phyloP scores from a whole-genome alignment of 23 tunicate genomes.

The Aplidium turbinatum region DNA sequence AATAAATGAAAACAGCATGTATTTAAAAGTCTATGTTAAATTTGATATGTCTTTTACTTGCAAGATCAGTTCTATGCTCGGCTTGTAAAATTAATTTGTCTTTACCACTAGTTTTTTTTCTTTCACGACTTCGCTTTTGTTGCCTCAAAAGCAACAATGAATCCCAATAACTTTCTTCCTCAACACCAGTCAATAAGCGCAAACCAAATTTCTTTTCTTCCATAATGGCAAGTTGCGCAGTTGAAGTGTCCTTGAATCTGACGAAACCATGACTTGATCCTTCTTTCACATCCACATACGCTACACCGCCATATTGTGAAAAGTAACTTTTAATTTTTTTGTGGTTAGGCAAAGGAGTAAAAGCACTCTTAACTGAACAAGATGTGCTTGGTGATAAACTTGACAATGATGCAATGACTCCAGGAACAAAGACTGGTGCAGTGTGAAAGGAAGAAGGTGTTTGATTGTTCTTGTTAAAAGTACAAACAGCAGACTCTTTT shows the following conservation, averaged over 20 bases:
- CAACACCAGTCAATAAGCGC: constrained; percentile 63
- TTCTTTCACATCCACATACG: constrained; percentile 64
- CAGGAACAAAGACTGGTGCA: constrained; percentile 61
- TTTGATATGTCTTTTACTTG: constrained; percentile 66
- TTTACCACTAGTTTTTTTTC: constrained; percentile 59
- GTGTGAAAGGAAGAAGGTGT: no score
- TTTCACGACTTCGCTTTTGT: constrained; percentile 54
- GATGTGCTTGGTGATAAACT: neutral
- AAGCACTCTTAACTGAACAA: neutral
- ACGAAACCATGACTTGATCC: constrained; percentile 42
- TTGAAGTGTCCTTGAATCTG: constrained; percentile 47
- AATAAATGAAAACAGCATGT: no score
- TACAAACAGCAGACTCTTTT: neutral
- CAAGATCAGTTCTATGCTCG: constrained; percentile 25
- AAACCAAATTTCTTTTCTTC: constrained; percentile 62
- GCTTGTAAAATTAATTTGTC: constrained; percentile 52
- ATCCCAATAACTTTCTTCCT: constrained; percentile 87
- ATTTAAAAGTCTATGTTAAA: constrained; percentile 61
- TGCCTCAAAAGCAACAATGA: constrained; percentile 58
- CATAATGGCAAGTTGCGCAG: constrained; percentile 80
- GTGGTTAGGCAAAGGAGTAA: constrained; percentile 24
- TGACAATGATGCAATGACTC: constrained; percentile 53
- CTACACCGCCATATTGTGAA: constrained; percentile 48
- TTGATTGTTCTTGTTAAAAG: neutral
- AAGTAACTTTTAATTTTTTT: constrained; percentile 40